These are phyloP conservation scores for Alouatta palliata DNA, from an alignment of 2,113 vertebrate genomes.

Conservation along the genomic window DNA sequence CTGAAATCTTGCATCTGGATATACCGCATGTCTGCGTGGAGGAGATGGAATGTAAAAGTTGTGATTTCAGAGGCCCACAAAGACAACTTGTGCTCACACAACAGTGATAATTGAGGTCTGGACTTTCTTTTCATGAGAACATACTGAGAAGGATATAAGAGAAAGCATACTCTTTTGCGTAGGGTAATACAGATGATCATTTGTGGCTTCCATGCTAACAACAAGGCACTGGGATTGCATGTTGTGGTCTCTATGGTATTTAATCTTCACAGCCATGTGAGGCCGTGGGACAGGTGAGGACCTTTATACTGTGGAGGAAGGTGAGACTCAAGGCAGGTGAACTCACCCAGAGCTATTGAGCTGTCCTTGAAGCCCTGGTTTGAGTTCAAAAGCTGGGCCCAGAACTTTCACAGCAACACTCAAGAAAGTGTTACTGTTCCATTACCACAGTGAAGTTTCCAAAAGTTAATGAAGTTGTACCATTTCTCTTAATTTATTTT, in stretches of 20 bases:
- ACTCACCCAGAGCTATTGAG: fast-evolving
- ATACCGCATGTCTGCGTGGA: fast-evolving
- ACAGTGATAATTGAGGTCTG: background rate
- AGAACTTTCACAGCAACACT: background rate
- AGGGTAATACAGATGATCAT: background rate
- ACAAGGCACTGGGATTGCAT: fast-evolving
- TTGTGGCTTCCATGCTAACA: too few relatives aligned
- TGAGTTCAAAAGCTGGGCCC: background rate
- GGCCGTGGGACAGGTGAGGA: background rate
- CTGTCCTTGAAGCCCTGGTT: background rate
- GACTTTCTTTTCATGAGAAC: background rate
- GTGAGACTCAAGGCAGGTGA: background rate
- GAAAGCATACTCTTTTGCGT: background rate
- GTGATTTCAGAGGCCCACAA: background rate
- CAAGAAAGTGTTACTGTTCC: background rate
- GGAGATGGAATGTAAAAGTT: background rate
- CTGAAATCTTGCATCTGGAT: background rate
- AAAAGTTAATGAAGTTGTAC: background rate
- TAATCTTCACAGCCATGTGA: fast-evolving
- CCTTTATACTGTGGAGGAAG: too few relatives aligned
- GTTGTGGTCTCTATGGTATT: background rate
- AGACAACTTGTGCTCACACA: background rate
- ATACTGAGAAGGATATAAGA: background rate
- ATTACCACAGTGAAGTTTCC: background rate
- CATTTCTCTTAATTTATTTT: background rate